Evolutionary conservation across 2,113 vertebrate genomes (phyloP), one percentile per base, ranked within the genome.

Genomic region (Epinephelus cyanopodus): DNA sequence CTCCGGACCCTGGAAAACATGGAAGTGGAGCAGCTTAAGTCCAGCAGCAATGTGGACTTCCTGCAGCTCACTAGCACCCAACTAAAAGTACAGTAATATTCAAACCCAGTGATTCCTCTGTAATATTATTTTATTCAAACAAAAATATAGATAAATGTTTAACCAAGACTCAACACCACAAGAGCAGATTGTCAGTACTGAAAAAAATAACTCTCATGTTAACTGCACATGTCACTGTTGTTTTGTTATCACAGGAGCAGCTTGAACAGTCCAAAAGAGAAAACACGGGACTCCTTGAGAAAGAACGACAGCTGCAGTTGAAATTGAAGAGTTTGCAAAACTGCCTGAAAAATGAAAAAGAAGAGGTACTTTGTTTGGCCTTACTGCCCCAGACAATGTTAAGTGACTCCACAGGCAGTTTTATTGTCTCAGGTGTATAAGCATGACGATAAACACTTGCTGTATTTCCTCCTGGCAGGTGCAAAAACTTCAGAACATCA

Each of bases 321-420:
- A 99, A 97, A 92, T 94, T 97, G 73, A 97, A 97, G 92, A 96
- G 94, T 92, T 92, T 99, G 78, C 97, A 98, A 86, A 97, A 96
- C 81, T 93, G 95, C 78, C 92, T 99, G 77, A 99, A 98, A 95
- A 99, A 95, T 90, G 97, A 99, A 87, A 99, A 99, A 92, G 98
- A 99, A 74, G 98, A 99, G 97, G 98, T 99, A 92, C 23, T 56
- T 67, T 72, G 11, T 69, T 79, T 48, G 21, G 15, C 5, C 39
- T 15, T 50, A 42, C 2, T 53, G n/a, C 0, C 4, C 6, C 13
- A 62, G 23, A 50, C 50, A 42, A 10, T 25, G 4, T 15, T 5
- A 3, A 60, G 1, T n/a, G 5, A 80, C 58, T 79, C 33, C 10
- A 42, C 12, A 13, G 18, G 9, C 33, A 53, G 13, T 18, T 56